These are phyloP conservation scores for Palloptera scutellata DNA, from an alignment of 2,888 invertebrate species.

Conservation along the genomic window DNA sequence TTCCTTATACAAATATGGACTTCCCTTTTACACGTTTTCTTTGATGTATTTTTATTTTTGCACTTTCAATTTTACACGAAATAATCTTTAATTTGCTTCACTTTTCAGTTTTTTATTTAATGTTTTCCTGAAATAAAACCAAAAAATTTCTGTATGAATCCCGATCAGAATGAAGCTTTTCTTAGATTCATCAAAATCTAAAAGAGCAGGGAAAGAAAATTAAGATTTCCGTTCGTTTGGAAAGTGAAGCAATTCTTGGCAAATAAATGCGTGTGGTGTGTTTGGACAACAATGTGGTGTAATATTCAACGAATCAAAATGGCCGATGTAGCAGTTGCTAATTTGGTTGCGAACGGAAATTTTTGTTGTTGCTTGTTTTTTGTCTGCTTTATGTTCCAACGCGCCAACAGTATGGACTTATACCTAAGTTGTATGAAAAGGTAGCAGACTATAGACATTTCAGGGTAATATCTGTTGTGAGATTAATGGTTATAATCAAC, in stretches of 20 bases:
- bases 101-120: not conserved
- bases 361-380: slow-evolving; percentile 21
- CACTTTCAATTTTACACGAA: not conserved
- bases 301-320: slow-evolving; percentile 47
- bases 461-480: no score
- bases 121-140: not conserved
- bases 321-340: slow-evolving; percentile 40
- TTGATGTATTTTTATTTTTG: not conserved
- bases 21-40: not conserved
- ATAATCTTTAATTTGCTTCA: not conserved
- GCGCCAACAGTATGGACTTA: not conserved
- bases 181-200: slow-evolving; percentile 21
- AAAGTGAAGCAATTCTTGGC: slow-evolving; percentile 46
- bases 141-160: slow-evolving; percentile 7
- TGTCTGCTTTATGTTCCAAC: not conserved
- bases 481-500: no score
- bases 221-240: slow-evolving; percentile 50
- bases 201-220: slow-evolving; percentile 42
- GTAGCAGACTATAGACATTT: no score
- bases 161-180: slow-evolving; percentile 1
- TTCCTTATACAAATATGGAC: not conserved
- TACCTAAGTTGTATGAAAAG: no score
- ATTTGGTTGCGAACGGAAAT: slow-evolving; percentile 26
- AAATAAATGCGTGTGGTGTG: slow-evolving; percentile 41
- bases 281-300: slow-evolving; percentile 31